Base-by-base conservation (phyloP, 2,888 invertebrate species). In the Petrolisthes cinctipes region DNA sequence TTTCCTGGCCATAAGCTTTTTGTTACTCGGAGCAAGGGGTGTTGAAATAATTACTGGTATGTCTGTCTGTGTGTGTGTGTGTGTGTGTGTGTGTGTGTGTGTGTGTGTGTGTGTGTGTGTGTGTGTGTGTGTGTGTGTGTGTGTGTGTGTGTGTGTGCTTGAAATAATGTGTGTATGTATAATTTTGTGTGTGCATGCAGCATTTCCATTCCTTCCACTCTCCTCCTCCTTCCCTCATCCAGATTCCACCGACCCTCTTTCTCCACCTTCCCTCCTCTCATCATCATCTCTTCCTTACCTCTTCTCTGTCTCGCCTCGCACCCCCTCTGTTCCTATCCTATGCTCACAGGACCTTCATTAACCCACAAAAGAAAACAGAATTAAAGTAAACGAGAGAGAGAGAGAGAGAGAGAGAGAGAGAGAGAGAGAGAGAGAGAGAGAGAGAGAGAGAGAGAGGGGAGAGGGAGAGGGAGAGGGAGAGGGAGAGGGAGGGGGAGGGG, bases 21-120 rank as follows among this genome's bases (percentile, higher is more conserved):
- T 37, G 37, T 37, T 37, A 37, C 37, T 37, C 37, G 37, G 37
- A 37, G 37, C 37, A 37, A 37, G 2, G 2, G 37, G 37, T 37
- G 37, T 37, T 37, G 37, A 37, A 37, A 37, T 37, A 37, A 37
- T 37, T 37, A 37, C 37, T 37, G 37, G 37, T 37, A 37, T 37
- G 73, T 73, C 7, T 73, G 23, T 54, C 9, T 78, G 78, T 78
- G 78, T 54, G 78, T 78, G 53, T 53, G 53, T 53, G 54, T n/a
- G 4, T 78, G 54, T 53, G 78, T 53, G 78, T 53, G 78, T 53
- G 78, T 53, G 78, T 53, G 78, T 53, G 78, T 53, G 78, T 53
- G 78, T 53, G 78, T 5, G 78, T 53, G 78, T 53, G 54, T 53
- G 5, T 53, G 78, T 53, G 78, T 53, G 78, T 76, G 37, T 76